phyloP scores from a whole-genome alignment of 2,888 invertebrate species.

The Heliconius hortense region DNA sequence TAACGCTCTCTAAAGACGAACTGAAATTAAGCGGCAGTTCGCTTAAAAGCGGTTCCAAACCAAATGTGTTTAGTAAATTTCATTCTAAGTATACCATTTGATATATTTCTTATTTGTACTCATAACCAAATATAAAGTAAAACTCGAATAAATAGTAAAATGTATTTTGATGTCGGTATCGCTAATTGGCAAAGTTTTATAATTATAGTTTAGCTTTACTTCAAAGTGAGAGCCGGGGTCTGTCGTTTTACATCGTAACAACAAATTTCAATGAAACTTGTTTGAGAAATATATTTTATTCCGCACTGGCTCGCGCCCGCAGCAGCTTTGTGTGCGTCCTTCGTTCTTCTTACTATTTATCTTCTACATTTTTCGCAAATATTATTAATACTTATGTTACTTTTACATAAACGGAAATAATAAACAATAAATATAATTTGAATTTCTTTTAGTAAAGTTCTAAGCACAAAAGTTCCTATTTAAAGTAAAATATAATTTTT shows the following conservation, averaged over 20 bases:
- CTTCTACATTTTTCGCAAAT: background rate
- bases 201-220: constrained; percentile 8
- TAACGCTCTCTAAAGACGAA: constrained; percentile 24
- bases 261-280: constrained; percentile 21
- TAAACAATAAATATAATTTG: background rate
- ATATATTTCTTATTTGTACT: background rate
- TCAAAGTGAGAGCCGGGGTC: constrained; percentile 1
- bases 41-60: background rate
- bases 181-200: constrained; percentile 17
- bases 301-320: background rate
- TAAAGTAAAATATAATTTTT: no score
- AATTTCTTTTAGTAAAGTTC: background rate
- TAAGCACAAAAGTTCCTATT: background rate
- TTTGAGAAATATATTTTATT: constrained; percentile 11
- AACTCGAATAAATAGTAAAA: background rate
- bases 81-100: background rate
- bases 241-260: constrained; percentile 12
- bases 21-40: constrained; percentile 3
- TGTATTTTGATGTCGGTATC: constrained; percentile 1
- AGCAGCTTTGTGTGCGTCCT: background rate
- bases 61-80: background rate
- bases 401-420: background rate
- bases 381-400: background rate
- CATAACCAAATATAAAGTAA: background rate
- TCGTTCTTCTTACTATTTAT: constrained; percentile 1